Evolutionary conservation across 2,888 invertebrate species (phyloP).

Genomic region (Tenthredo mesomela): DNA sequence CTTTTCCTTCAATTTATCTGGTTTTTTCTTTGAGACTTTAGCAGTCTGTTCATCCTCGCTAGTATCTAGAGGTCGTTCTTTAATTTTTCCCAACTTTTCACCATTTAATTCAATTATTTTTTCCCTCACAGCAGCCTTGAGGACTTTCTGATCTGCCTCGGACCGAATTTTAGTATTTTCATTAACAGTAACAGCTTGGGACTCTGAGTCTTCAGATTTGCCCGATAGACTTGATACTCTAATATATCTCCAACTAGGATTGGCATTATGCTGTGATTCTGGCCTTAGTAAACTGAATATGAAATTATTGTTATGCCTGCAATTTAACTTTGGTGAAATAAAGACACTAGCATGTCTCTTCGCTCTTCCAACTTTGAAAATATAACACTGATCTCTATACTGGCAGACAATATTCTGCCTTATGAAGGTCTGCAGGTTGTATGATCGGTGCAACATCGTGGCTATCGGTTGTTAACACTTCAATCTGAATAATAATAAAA

Average conservation of each 20-base stretch:
- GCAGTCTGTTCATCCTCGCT: slow-evolving; percentile 52
- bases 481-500: not conserved
- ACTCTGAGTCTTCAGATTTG: slow-evolving; percentile 53
- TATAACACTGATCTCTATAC: slow-evolving; percentile 66
- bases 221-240: slow-evolving; percentile 56
- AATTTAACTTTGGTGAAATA: slow-evolving; percentile 65
- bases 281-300: slow-evolving; percentile 63
- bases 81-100: slow-evolving; percentile 72
- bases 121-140: slow-evolving; percentile 57
- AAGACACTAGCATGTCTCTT: slow-evolving; percentile 69
- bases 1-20: slow-evolving; percentile 55
- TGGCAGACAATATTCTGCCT: slow-evolving; percentile 65
- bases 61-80: slow-evolving; percentile 69
- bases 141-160: slow-evolving; percentile 52
- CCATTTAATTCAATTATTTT: slow-evolving; percentile 68
- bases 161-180: slow-evolving; percentile 56
- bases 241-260: slow-evolving; percentile 60
- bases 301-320: slow-evolving; percentile 61
- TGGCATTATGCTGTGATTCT: slow-evolving; percentile 58
- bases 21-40: slow-evolving; percentile 17
- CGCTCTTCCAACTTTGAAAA: slow-evolving; percentile 67
- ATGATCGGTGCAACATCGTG: slow-evolving; percentile 72
- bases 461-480: not conserved
- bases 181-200: slow-evolving; percentile 62
- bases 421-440: slow-evolving; percentile 68